Evolutionary conservation across 2,113 vertebrate genomes (phyloP).

Genomic region (Mirza zaza): DNA sequence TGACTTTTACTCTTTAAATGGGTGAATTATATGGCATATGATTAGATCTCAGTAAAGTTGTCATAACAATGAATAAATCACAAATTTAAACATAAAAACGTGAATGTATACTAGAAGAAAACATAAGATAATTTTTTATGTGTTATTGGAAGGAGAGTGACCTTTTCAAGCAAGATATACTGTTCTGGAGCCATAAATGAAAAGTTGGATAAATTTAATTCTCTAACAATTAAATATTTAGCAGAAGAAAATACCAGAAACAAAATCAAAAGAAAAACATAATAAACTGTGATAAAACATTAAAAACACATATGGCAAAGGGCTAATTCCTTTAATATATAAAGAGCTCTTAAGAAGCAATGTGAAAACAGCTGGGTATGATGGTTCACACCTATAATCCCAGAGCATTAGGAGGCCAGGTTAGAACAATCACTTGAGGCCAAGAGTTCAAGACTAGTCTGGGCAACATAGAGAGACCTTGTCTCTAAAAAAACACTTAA

Average conservation of each 20-base stretch:
- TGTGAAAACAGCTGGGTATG: too few species aligned
- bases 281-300: background rate
- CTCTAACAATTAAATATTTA: background rate
- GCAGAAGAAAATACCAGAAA: background rate
- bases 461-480: too few species aligned
- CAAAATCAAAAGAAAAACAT: background rate
- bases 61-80: conserved; percentile 8
- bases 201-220: background rate
- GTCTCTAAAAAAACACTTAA: too few species aligned
- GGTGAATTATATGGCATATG: background rate
- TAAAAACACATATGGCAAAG: background rate
- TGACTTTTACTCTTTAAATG: background rate
- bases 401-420: too few species aligned
- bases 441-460: too few species aligned
- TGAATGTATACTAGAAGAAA: background rate
- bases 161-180: background rate
- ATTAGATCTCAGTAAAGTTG: background rate
- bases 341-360: background rate
- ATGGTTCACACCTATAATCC: too few species aligned
- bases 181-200: background rate
- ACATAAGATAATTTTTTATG: background rate
- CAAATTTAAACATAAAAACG: background rate
- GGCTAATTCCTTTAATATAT: background rate
- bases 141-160: background rate
- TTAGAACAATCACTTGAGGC: too few species aligned